Evolutionary conservation across 2,113 vertebrate species (phyloP), one percentile per base, ranked within the genome.

Genomic region (Carassius carassius): DNA sequence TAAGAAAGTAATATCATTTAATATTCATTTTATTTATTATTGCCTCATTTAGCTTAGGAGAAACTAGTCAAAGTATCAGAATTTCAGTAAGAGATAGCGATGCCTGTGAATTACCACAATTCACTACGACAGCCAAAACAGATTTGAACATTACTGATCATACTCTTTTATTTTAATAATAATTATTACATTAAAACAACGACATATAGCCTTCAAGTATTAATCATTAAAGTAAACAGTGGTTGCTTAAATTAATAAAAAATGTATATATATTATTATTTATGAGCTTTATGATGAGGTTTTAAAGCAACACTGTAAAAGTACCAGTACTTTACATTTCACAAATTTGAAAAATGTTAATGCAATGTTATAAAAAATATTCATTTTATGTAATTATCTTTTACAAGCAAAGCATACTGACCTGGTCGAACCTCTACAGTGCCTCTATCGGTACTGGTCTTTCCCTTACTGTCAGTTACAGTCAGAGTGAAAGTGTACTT

Each of bases 401-500:
- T 10, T 7, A 16, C 0, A 17, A 41, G 78, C n/a, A 37, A 17
- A 41, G 78, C n/a, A 37, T 25, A 89, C 96, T 94, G 79, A 99
- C 98, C 98, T 89, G 97, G 91, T 86, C 93, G 97, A 85, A 99
- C 98, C 90, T 98, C 97, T 89, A 99, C 93, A 0, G 95, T 95
- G 78, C 96, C 95, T 47, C 91, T 91, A 89, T 94, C 96, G 12
- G 76, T 90, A 89, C 91, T 95, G 58, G 88, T 97, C 90, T 99
- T 97, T n/a, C 98, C 97, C 91, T 99, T 99, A 65, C 95, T 96
- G 90, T 99, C 98, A 0, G 95, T 97, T 77, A 99, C 96, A 63
- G 95, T 96, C 86, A 99, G 91, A 25, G 94, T 96, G 90, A 99
- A 99, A 0, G 91, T 96, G 91, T 99, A 99, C 62, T 95, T 97